Percentiles rank a stretch among this genome's conserved stretches.
phyloP scores from a whole-genome alignment of 92 coral and sea anemone genomes.

The Epizoanthus ramosus region DNA sequence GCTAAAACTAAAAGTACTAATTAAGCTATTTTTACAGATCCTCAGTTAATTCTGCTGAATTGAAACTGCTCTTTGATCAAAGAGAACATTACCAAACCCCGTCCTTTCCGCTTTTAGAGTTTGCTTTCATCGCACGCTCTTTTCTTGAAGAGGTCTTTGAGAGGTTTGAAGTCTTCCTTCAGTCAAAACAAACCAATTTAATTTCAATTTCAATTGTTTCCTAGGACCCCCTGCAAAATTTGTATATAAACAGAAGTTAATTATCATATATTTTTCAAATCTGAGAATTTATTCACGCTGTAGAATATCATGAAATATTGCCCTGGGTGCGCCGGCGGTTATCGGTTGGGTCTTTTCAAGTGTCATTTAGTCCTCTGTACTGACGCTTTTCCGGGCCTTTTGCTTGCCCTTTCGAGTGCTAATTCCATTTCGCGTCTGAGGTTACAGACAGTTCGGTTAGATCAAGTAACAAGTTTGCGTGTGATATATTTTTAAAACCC shows the following conservation, averaged over 20 bases:
- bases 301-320: too few species aligned
- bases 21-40: not conserved
- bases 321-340: too few species aligned
- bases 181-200: not conserved
- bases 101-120: not conserved
- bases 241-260: not conserved
- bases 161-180: not conserved
- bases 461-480: too few species aligned
- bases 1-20: not conserved
- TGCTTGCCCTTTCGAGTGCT: not conserved
- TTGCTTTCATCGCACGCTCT: not conserved
- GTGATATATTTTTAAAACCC: too few species aligned
- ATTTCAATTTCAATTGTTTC: not conserved
- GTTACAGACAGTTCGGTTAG: too few species aligned
- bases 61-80: not conserved
- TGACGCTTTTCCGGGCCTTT: slow-evolving; percentile 7
- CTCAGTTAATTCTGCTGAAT: not conserved
- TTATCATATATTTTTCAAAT: too few species aligned
- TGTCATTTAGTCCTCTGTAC: too few species aligned
- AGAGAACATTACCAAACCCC: not conserved
- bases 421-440: not conserved
- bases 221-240: not conserved
- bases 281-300: not conserved
- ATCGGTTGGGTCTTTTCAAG: too few species aligned
- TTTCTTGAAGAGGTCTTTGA: not conserved